phyloP scores from a whole-genome alignment of 2,797 vertebrate genomes.

The Silurus aristotelis region DNA sequence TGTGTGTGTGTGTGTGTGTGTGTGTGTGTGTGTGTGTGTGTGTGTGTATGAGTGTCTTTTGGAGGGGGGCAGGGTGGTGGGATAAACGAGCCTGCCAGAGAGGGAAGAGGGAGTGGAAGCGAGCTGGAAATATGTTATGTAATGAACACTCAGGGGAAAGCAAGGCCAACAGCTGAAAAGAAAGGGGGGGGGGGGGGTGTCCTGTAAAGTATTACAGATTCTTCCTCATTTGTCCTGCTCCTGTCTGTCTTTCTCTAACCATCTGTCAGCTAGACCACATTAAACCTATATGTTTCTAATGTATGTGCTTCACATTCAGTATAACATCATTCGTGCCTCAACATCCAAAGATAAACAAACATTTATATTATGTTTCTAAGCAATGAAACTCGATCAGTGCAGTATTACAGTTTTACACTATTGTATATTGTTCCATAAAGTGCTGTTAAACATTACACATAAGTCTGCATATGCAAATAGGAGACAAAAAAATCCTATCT shows the following conservation, averaged over 20 bases:
- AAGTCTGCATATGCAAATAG: neutral
- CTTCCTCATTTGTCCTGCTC: constrained; percentile 33
- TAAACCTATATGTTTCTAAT: neutral
- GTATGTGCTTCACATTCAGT: constrained; percentile 10
- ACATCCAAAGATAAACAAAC: neutral
- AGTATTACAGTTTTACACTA: neutral
- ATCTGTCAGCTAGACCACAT: neutral
- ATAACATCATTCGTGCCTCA: neutral
- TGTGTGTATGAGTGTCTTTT: constrained; percentile 39
- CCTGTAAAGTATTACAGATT: constrained; percentile 41
- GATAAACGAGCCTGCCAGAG: constrained; percentile 49
- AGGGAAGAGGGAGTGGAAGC: constrained; percentile 37
- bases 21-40: constrained; percentile 39
- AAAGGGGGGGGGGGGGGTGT: constrained; percentile 13
- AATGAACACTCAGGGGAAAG: constrained; percentile 66
- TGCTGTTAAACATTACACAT: neutral
- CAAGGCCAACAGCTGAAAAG: constrained; percentile 56
- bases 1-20: constrained; percentile 44
- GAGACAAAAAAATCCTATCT: neutral
- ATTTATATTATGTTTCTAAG: neutral
- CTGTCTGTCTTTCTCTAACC: constrained; percentile 18
- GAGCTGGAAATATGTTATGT: constrained; percentile 74
- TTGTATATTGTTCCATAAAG: neutral
- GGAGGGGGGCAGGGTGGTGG: constrained; percentile 26
- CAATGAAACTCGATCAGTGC: neutral